A percentile compares a stretch with the other conserved stretches of the same genome.
These are phyloP conservation scores for Betta splendens DNA, from an alignment of 2,797 vertebrate species.

Conservation along the genomic window DNA sequence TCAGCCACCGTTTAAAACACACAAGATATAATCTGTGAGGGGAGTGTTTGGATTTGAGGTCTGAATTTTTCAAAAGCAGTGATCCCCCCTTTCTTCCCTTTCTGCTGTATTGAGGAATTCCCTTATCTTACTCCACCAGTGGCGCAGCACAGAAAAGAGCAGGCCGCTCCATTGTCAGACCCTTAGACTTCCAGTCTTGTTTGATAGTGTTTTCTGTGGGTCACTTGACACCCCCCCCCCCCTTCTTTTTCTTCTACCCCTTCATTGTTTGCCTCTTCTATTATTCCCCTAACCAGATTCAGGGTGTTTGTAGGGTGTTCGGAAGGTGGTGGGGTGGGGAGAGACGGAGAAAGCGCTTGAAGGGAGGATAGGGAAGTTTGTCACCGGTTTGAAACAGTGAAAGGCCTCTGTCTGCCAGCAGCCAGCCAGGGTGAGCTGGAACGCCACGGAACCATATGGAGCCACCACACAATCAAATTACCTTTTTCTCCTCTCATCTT, in stretches of 20 bases:
- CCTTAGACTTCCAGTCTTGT: constrained; percentile 80
- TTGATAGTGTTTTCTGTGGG: constrained; percentile 83
- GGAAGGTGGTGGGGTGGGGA: constrained; percentile 32
- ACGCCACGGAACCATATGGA: constrained; percentile 78
- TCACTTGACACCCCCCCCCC: constrained; percentile 78
- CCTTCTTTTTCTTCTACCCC: constrained; percentile 57
- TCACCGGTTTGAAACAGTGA: constrained; percentile 71
- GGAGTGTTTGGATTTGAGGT: constrained; percentile 77
- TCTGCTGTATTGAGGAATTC: constrained; percentile 81
- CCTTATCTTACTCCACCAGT: constrained; percentile 86
- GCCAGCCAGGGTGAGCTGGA: constrained; percentile 67
- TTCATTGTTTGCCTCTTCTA: constrained; percentile 77
- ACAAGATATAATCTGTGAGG: constrained; percentile 80
- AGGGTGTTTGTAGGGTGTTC: constrained; percentile 68
- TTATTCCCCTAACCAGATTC: constrained; percentile 85
- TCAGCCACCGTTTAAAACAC: constrained; percentile 79
- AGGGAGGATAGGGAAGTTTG: constrained; percentile 78
- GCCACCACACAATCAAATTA: constrained; percentile 78
- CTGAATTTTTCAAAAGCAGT: constrained; percentile 76
- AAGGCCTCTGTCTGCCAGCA: constrained; percentile 64
- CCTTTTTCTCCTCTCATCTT: constrained; percentile 48
- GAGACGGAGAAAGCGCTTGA: constrained; percentile 67
- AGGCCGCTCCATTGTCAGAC: constrained; percentile 79
- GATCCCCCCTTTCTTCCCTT: constrained; percentile 71
- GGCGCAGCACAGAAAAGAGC: constrained; percentile 79